These are phyloP conservation scores for Melanaphis sacchari DNA, from an alignment of 1,140 invertebrate genomes.

Conservation along the genomic window DNA sequence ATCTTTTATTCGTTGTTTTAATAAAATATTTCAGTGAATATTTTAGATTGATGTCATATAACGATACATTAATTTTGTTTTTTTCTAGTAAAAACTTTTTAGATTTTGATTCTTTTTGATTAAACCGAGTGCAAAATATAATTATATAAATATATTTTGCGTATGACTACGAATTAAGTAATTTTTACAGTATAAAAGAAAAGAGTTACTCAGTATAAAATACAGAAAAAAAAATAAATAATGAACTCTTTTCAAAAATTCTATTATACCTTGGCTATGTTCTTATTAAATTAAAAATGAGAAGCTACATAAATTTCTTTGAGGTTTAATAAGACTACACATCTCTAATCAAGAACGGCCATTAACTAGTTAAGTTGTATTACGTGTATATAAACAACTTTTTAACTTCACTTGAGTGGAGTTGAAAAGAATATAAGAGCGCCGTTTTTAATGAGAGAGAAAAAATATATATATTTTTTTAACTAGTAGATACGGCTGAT, in stretches of 20 bases:
- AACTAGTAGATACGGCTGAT: neutral
- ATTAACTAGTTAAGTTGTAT: neutral
- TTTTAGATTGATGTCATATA: neutral
- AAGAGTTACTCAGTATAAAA: neutral
- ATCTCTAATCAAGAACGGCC: neutral
- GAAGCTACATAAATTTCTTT: neutral
- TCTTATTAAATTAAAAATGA: neutral
- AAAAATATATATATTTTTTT: neutral
- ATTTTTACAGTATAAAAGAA: neutral
- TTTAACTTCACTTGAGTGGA: neutral
- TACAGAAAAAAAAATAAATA: neutral
- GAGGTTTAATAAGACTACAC: neutral
- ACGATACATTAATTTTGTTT: neutral
- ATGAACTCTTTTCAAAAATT: neutral
- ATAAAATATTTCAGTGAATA: neutral
- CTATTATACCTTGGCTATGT: neutral
- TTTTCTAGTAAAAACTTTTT: neutral
- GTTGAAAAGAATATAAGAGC: neutral
- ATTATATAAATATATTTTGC: neutral
- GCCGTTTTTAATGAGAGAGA: neutral
- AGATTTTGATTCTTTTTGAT: neutral
- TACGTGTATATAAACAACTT: neutral
- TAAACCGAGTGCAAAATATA: neutral
- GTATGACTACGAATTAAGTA: too few species aligned
- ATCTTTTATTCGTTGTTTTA: neutral